Evolutionary conservation across 2,113 vertebrate species (phyloP).

Genomic region (Eubucco bourcierii): DNA sequence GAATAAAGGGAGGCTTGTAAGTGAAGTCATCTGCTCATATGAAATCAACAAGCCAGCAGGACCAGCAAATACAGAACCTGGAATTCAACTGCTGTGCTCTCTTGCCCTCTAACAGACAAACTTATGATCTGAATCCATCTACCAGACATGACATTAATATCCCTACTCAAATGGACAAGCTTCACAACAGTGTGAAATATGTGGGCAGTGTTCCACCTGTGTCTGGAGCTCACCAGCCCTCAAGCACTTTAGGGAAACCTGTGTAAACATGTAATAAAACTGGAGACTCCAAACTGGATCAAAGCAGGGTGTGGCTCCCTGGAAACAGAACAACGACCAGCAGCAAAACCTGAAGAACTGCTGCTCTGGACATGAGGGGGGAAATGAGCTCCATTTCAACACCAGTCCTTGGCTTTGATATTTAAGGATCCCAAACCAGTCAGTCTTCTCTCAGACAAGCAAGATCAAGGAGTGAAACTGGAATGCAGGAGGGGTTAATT

Average conservation of each 20-base stretch:
- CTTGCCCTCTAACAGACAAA: slow-evolving; percentile 25
- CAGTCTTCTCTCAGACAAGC: neutral
- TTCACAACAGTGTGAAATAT: slow-evolving; percentile 66
- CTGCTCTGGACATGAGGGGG: neutral
- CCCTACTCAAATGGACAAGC: slow-evolving; percentile 61
- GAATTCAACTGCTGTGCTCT: slow-evolving; percentile 40
- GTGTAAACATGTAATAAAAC: slow-evolving; percentile 63
- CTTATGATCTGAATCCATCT: slow-evolving; percentile 47
- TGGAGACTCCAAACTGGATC: slow-evolving; percentile 59
- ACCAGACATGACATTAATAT: slow-evolving; percentile 62
- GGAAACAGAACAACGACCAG: slow-evolving; percentile 52
- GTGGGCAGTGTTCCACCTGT: slow-evolving; percentile 63
- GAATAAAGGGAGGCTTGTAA: slow-evolving; percentile 23
- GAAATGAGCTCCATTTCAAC: slow-evolving; percentile 4
- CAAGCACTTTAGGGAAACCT: slow-evolving; percentile 65
- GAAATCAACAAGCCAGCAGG: slow-evolving; percentile 43
- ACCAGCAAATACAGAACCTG: slow-evolving; percentile 43
- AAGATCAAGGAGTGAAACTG: neutral
- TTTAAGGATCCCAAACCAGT: slow-evolving; percentile 31
- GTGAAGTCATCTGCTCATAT: slow-evolving; percentile 4
- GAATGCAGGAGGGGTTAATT: neutral
- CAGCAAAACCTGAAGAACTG: slow-evolving; percentile 38
- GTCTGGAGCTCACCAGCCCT: slow-evolving; percentile 60
- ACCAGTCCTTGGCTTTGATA: neutral
- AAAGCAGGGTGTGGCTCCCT: slow-evolving; percentile 33